Evolutionary conservation across 2,888 invertebrate genomes (phyloP).

Genomic region (Lasioglossum oenotherae): DNA sequence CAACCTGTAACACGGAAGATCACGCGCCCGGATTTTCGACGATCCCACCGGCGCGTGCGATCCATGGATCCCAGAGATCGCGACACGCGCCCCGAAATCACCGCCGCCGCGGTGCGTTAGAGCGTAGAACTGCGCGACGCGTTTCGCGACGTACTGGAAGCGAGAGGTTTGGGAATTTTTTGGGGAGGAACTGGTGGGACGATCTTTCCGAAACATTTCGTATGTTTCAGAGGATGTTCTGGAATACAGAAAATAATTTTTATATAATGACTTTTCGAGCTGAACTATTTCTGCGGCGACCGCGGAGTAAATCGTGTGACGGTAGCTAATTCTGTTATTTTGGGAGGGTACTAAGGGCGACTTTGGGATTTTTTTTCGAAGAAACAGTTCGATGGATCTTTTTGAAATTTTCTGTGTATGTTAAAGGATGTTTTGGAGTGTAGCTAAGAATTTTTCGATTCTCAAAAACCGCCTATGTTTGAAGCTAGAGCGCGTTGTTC

Average conservation of each 20-base stretch:
- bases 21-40: conserved; percentile 76
- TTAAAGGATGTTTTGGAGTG: neutral
- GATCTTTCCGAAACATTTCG: neutral
- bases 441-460: neutral
- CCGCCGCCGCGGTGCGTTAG: neutral
- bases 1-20: conserved; percentile 74
- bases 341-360: neutral
- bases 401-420: neutral
- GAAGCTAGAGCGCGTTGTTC: neutral
- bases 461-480: neutral
- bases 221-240: neutral
- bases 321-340: neutral
- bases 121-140: neutral
- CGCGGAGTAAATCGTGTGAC: neutral
- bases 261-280: neutral
- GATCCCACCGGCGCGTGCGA: neutral
- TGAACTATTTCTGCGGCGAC: neutral
- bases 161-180: neutral
- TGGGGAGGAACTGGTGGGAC: fast-evolving
- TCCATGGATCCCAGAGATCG: neutral
- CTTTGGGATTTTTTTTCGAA: neutral
- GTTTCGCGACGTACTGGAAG: neutral
- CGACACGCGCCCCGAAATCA: neutral
- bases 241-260: neutral
- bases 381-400: neutral